Base-by-base conservation (phyloP, 2,888 invertebrate species). In the Polyommatus iphigenia region DNA sequence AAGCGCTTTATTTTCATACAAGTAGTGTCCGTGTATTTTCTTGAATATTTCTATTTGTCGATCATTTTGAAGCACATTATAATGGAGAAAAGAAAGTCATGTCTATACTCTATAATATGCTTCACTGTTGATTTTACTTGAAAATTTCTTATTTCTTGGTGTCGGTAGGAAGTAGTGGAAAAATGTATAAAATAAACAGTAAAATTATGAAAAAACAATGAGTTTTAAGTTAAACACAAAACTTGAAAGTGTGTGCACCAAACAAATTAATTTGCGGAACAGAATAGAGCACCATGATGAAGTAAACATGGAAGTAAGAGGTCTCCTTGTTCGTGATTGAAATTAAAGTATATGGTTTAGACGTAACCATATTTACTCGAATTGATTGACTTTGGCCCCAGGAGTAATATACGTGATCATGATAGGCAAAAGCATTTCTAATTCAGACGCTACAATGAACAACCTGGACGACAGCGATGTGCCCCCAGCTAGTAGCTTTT, bases 401-500 rank as follows among this genome's bases (percentile, higher is more conserved):
- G 29, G 8, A 29, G 7, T 54, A 15, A 15, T 15, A 7, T 18
- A 20, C 20, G 78, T 71, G 76, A 80, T 54, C 77, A 80, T 90
- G 89, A 87, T 88, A 77, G 85, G 84, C 77, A 85, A 85, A 78
- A 83, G 82, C 62, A 81, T 81, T 76, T 73, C 81, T 79, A 85
- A 82, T 78, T 50, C 79, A 2, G 88, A 87, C 75, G 81, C 82
- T 81, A 83, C 83, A 75, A 86, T 88, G 88, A 90, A 78, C 54
- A 59, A 57, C 73, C 71, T 73, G 41, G 78, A 83, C 83, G 83
- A 83, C 2, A 91, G 91, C 15, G 89, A 89, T 78, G 82, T 81
- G 67, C 83, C 84, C 57, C 80, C 83, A 18, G 85, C 85, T 4
- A 87, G 82, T 78, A 88, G 83, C 78, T 92, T 91, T 80, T 95